phyloP scores from a whole-genome alignment of 2,888 invertebrate species.

The Ashinkailepas kermadecensis region DNA sequence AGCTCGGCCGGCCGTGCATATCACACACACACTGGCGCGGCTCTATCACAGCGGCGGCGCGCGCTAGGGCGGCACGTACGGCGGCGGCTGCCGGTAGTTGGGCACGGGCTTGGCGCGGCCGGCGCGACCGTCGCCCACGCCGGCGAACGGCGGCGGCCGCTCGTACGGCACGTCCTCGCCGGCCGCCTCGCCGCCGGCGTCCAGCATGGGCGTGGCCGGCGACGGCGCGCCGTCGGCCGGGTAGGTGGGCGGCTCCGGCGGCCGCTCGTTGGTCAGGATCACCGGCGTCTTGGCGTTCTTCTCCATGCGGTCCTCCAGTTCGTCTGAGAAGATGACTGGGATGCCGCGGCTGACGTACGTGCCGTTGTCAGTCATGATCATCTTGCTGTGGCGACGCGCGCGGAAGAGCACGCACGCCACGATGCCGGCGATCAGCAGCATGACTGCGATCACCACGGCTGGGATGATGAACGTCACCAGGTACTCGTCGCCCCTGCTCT shows the following conservation, averaged over 20 bases:
- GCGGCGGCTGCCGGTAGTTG: slow-evolving; percentile 90
- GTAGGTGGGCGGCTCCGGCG: slow-evolving; percentile 64
- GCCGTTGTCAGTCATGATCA: slow-evolving; percentile 68
- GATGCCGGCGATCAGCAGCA: slow-evolving; percentile 76
- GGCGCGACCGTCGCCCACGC: slow-evolving; percentile 57
- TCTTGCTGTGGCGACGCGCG: slow-evolving; percentile 55
- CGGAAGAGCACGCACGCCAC: slow-evolving; percentile 83
- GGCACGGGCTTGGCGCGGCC: slow-evolving; percentile 76
- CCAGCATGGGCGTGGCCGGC: slow-evolving; percentile 29
- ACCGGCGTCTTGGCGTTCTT: slow-evolving; percentile 66
- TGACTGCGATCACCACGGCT: slow-evolving; percentile 68
- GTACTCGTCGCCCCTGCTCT: slow-evolving; percentile 41
- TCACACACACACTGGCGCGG: no score
- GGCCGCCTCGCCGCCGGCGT: slow-evolving; percentile 29
- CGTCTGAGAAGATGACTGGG: slow-evolving; percentile 90
- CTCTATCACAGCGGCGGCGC: not conserved
- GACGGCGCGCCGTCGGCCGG: slow-evolving; percentile 32
- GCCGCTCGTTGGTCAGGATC: slow-evolving; percentile 89
- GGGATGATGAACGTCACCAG: slow-evolving; percentile 76
- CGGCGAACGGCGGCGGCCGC: slow-evolving; percentile 70
- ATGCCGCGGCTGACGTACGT: slow-evolving; percentile 53
- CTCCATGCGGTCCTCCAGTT: slow-evolving; percentile 63
- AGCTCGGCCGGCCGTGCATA: not conserved
- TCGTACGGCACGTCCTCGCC: slow-evolving; percentile 58
- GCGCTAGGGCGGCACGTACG: slow-evolving; percentile 93